Evolutionary conservation across 1,140 invertebrate species (phyloP), one percentile per base, ranked within the genome.

Genomic region (Cardiocondyla obscurior): DNA sequence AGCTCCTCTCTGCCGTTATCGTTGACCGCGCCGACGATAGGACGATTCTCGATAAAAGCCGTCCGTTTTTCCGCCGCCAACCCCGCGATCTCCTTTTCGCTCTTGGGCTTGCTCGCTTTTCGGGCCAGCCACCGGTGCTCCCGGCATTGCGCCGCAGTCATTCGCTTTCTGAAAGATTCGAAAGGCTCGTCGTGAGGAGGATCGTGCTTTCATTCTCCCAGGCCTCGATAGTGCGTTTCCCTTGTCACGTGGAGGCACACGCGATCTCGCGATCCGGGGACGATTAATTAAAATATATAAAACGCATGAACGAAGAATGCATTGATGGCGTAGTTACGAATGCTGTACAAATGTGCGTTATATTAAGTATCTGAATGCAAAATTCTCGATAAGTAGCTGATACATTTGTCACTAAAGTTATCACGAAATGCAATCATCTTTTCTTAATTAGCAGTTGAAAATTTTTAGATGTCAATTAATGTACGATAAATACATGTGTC

Each of bases 101-200:
- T 60, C 82, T 83, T 83, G 60, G 60, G 89, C 91, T 83, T 89
- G 22, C 3, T 46, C 25, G 16, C n/a, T 49, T 57, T 85, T 46
- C 70, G 69, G 5, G 30, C 93, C 70, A 98, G 94, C 97, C 97
- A 98, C 82, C 93, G 95, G 92, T 97, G 97, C 58, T 95, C 95
- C 88, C 97, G 95, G 92, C 97, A 97, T 91, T 97, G 95, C 90
- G 94, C 94, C 82, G 97, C 96, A 88, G 96, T 95, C 92, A 96
- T 95, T 87, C 97, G 96, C 90, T 95, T 95, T 95, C 97, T 97
- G 96, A 92, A 95, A 95, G 84, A 92, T 90, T 92, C 83, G 88
- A 90, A 79, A 91, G 88, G 88, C 85, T 77, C 88, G 88, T 84
- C 87, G 86, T 92, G 84, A 93, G 83, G 64, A 67, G 62, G 44